A percentile compares a stretch with the other conserved stretches of the same genome.
Conservation (phyloP, 2,888 invertebrate species). For the Aporophyla nigra region DNA sequence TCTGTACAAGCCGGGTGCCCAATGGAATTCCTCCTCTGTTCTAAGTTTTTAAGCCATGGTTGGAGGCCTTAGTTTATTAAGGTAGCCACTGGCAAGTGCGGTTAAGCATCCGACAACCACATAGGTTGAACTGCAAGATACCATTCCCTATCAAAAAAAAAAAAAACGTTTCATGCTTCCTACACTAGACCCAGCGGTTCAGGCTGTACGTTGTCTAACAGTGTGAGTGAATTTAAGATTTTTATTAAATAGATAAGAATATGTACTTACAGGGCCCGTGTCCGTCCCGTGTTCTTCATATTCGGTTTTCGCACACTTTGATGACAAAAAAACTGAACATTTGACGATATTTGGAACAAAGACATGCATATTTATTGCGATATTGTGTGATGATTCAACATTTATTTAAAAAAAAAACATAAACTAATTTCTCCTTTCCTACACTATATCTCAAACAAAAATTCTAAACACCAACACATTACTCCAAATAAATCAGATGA, state of each 20-base stretch:
- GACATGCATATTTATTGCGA: not conserved
- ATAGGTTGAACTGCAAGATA: too few relatives aligned
- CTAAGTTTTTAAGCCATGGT: too few relatives aligned
- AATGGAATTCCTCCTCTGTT: not conserved
- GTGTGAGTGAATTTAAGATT: not conserved
- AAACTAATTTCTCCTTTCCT: not conserved
- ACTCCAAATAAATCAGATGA: constrained; percentile 54
- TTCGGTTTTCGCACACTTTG: not conserved
- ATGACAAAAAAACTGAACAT: not conserved
- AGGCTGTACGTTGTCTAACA: not conserved
- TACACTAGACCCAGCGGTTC: not conserved
- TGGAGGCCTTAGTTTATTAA: too few relatives aligned
- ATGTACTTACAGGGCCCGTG: not conserved
- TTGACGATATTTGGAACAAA: not conserved
- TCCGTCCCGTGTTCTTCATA: not conserved
- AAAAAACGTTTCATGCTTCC: not conserved
- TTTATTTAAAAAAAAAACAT: not conserved
- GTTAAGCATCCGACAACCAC: too few relatives aligned
- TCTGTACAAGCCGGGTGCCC: not conserved
- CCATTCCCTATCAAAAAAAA: too few relatives aligned
- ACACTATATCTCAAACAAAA: not conserved
- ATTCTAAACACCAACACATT: constrained; percentile 1
- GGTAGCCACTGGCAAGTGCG: too few relatives aligned
- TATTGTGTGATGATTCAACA: not conserved
- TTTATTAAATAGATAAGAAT: not conserved